Percentiles rank a stretch among this genome's conserved stretches.
Conservation (phyloP, 2,113 vertebrate species). For the Asarcornis scutulata region DNA sequence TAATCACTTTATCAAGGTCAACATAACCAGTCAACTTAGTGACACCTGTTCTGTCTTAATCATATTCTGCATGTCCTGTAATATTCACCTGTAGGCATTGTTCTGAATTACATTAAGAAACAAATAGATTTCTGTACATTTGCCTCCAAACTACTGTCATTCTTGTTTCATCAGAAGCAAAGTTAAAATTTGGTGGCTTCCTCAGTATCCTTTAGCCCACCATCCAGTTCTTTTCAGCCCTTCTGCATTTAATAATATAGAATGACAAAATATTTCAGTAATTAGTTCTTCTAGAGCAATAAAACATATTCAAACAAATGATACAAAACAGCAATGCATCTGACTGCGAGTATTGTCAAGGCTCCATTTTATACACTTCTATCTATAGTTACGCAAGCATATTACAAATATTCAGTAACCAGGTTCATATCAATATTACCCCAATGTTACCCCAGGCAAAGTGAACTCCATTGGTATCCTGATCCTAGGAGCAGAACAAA, state of each 20-base stretch:
- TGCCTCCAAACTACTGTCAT: background rate
- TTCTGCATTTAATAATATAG: background rate
- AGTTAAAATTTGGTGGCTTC: background rate
- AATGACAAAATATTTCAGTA: background rate
- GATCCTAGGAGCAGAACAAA: background rate
- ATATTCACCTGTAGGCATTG: background rate
- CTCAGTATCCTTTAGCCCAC: background rate
- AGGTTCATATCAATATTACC: background rate
- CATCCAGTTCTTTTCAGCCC: background rate
- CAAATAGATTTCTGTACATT: background rate
- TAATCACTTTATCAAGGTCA: conserved; percentile 7
- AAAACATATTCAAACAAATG: background rate
- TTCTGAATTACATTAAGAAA: conserved; percentile 1
- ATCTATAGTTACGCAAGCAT: background rate
- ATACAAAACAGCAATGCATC: background rate
- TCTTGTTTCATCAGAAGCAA: background rate
- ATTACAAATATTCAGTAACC: background rate
- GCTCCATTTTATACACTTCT: background rate
- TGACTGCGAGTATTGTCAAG: background rate
- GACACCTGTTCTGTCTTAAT: background rate
- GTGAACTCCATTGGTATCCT: background rate
- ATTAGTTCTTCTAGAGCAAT: background rate
- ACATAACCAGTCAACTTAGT: background rate
- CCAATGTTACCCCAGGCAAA: background rate
- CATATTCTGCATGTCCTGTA: background rate